Evolutionary conservation across 2,888 invertebrate species (phyloP), one percentile per base, ranked within the genome.

Genomic region (Carcina quercana): DNA sequence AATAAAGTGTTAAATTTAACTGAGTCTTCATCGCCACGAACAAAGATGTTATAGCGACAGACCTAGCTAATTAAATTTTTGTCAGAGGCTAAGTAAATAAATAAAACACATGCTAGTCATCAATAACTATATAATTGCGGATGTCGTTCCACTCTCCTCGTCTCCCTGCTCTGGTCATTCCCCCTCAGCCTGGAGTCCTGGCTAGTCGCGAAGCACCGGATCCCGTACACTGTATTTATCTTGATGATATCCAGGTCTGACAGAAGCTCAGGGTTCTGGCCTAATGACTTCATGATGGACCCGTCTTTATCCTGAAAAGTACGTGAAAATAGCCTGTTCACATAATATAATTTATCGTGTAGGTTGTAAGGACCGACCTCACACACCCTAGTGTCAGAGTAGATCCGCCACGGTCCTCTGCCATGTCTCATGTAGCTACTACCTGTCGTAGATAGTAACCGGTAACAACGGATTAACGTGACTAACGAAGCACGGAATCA

Each of bases 261-360:
- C 0, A 80, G 47, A 0, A 79, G 38, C 15, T 66, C 36, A 0
- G 47, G 25, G 19, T 78, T 49, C 34, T 82, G 78, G 0, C 80
- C 80, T 0, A 82, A 33, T 0, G 50, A 38, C 27, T 55, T 65
- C 80, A 82, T 80, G 2, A 75, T 24, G 0, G 43, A 45, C 6
- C 78, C 78, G 15, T 71, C 63, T 1, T 78, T 72, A 13, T 82
- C 80, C 80, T 82, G 55, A n/a, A n/a, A n/a, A n/a, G n/a, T n/a
- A n/a, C n/a, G n/a, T n/a, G n/a, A n/a, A n/a, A n/a, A n/a, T n/a
- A n/a, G n/a, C n/a, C n/a, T n/a, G n/a, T n/a, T n/a, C n/a, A n/a
- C n/a, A n/a, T n/a, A n/a, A n/a, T n/a, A n/a, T n/a, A n/a, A n/a
- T n/a, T n/a, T n/a, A n/a, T n/a, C n/a, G n/a, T n/a, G n/a, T n/a